Percentiles rank a stretch among this genome's conserved stretches.
These are phyloP conservation scores for Macrocentrus cingulum DNA, from an alignment of 1,140 invertebrate species.

Conservation along the genomic window DNA sequence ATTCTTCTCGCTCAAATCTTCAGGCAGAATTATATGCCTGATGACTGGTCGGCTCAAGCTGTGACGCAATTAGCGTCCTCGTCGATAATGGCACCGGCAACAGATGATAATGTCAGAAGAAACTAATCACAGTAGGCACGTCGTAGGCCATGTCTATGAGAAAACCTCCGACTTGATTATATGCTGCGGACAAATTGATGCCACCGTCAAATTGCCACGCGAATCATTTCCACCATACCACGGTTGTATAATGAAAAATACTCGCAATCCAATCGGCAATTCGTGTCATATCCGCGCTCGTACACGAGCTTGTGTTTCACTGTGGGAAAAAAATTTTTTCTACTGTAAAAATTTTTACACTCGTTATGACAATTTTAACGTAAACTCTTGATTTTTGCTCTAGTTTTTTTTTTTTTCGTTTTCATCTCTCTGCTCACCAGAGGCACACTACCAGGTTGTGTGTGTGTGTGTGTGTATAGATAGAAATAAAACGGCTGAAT, in stretches of 20 bases:
- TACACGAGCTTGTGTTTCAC: too few relatives aligned
- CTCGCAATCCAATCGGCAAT: background rate
- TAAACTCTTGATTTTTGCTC: background rate
- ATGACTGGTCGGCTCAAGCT: background rate
- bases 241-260: background rate
- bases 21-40: background rate
- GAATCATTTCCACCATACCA: constrained; percentile 30
- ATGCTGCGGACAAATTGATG: constrained; percentile 23
- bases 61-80: constrained; percentile 38
- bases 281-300: too few relatives aligned
- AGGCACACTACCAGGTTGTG: too few relatives aligned
- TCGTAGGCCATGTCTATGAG: constrained; percentile 30
- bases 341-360: too few relatives aligned
- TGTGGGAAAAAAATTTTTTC: too few relatives aligned
- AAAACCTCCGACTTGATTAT: constrained; percentile 35
- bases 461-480: too few relatives aligned
- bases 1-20: background rate
- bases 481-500: background rate
- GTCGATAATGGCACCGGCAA: constrained; percentile 35
- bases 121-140: constrained; percentile 34
- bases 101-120: constrained; percentile 33
- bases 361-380: too few relatives aligned
- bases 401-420: background rate
- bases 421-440: background rate
- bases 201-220: constrained; percentile 39